Evolutionary conservation across 2,888 invertebrate species (phyloP), one percentile per base, ranked within the genome.

Genomic region (Polyploca ridens): DNA sequence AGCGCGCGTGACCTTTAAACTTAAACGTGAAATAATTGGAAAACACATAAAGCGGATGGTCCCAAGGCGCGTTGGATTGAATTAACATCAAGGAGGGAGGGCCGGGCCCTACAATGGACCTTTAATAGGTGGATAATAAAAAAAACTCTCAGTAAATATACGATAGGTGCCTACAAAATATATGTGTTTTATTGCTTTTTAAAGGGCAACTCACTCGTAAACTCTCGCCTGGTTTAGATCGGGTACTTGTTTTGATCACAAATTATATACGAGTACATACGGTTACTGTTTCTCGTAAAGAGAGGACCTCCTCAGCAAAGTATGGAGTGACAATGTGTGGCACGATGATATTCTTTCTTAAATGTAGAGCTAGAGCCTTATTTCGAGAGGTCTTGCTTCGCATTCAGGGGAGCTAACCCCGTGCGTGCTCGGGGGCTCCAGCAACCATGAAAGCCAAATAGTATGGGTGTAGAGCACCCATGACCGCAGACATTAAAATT

Each of bases 41-140:
- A 54, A 54, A 54, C 54, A 54, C 54, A 54, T 54, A 54, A 54
- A 54, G 54, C 54, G 54, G 54, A 19, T 54, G 54, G 54, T 54
- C 54, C 54, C 54, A 19, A 54, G 19, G 54, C 54, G 19, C 19
- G 54, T 19, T 54, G 19, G 54, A 54, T 54, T 54, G 54, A 54
- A 54, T 54, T 54, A 54, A 54, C 54, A 19, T 54, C 54, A 54
- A n/a, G 19, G 54, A 54, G 54, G 19, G 54, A 54, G 16, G 19
- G 10, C 54, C 19, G 54, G 54, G 54, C 10, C 54, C 19, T 54
- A 54, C 54, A 54, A 54, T 54, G 19, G 54, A 19, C 54, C 49
- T 54, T 54, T 54, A 54, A 54, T 54, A 54, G 49, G 16, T 19
- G 19, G 49, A 54, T 54, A 54, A 54, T 54, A 54, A 54, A 54